Conservation (phyloP, 92 coral and sea anemone genomes). For the Chrysogorgia sp. region DNA sequence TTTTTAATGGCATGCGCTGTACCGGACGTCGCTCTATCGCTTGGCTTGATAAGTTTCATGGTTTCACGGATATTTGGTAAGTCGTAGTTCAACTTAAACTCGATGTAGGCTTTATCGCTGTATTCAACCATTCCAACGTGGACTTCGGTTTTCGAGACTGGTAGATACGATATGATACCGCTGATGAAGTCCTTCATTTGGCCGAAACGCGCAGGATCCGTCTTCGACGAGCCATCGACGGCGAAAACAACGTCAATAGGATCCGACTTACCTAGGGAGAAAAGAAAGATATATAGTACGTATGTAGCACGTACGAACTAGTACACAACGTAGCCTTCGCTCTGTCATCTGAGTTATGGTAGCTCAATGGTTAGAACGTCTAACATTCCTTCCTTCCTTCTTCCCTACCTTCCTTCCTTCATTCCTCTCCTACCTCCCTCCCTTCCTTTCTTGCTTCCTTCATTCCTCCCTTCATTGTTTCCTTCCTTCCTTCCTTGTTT, state of each 20-base stretch:
- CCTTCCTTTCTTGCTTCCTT: too few species aligned
- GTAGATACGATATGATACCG: constrained; percentile 14
- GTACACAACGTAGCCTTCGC: too few species aligned
- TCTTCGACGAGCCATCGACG: constrained; percentile 34
- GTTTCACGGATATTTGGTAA: constrained; percentile 6
- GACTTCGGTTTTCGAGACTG: constrained; percentile 20
- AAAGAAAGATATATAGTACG: constrained; percentile 20
- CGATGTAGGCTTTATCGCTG: constrained; percentile 34
- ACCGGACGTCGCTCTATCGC: constrained; percentile 19
- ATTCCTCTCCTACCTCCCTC: too few species aligned
- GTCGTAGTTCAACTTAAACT: constrained; percentile 16
- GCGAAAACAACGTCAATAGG: constrained; percentile 39
- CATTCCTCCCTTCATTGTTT: too few species aligned
- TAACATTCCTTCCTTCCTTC: too few species aligned
- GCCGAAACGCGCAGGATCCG: constrained; percentile 22
- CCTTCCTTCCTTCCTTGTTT: too few species aligned
- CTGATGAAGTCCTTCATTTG: constrained; percentile 38
- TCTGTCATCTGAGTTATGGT: too few species aligned
- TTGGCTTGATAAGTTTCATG: constrained; percentile 19
- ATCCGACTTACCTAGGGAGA: constrained; percentile 31
- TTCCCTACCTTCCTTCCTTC: too few species aligned
- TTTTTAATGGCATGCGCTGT: constrained; percentile 14
- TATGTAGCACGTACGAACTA: too few species aligned
- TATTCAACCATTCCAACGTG: constrained; percentile 40
- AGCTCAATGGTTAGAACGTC: too few species aligned